Evolutionary conservation across 2,113 vertebrate genomes (phyloP).

Genomic region (Nansenia antarctica): DNA sequence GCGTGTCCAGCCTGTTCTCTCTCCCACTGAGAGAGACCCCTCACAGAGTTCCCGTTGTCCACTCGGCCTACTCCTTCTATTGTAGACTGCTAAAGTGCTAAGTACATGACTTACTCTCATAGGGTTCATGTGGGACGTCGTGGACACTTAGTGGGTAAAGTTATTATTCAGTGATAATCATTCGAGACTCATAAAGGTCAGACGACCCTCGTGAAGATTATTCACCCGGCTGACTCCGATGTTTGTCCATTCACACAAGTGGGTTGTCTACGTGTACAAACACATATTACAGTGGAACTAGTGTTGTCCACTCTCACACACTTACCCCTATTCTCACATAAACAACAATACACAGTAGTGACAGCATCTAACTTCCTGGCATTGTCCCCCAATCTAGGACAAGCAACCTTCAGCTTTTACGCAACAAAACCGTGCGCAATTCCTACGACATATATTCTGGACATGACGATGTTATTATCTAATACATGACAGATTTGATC

Average conservation of each 20-base stretch:
- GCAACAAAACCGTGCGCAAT: background rate
- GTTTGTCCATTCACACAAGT: slow-evolving; percentile 58
- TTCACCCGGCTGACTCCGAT: slow-evolving; percentile 48
- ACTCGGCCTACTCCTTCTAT: slow-evolving; percentile 7
- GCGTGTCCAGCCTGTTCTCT: slow-evolving; percentile 21
- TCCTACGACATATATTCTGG: background rate
- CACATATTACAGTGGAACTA: slow-evolving; percentile 47
- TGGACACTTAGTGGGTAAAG: slow-evolving; percentile 5
- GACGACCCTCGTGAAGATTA: slow-evolving; percentile 23
- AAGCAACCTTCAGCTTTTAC: background rate
- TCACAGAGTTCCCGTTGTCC: slow-evolving; percentile 21
- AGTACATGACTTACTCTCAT: background rate
- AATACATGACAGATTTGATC: background rate
- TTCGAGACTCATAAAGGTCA: slow-evolving; percentile 32
- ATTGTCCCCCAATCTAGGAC: slow-evolving; percentile 60
- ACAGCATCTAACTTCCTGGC: slow-evolving; percentile 65
- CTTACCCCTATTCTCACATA: slow-evolving; percentile 45
- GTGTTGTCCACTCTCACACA: slow-evolving; percentile 43
- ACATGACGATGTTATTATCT: background rate
- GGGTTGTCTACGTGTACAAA: slow-evolving; percentile 51
- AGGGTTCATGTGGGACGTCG: no score
- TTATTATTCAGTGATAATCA: slow-evolving; percentile 20
- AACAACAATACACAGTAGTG: slow-evolving; percentile 69
- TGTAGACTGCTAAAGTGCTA: no score
- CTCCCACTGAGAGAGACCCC: slow-evolving; percentile 10